These are phyloP conservation scores for Galaxias olidus DNA, from an alignment of 2,797 vertebrate species.

Conservation along the genomic window DNA sequence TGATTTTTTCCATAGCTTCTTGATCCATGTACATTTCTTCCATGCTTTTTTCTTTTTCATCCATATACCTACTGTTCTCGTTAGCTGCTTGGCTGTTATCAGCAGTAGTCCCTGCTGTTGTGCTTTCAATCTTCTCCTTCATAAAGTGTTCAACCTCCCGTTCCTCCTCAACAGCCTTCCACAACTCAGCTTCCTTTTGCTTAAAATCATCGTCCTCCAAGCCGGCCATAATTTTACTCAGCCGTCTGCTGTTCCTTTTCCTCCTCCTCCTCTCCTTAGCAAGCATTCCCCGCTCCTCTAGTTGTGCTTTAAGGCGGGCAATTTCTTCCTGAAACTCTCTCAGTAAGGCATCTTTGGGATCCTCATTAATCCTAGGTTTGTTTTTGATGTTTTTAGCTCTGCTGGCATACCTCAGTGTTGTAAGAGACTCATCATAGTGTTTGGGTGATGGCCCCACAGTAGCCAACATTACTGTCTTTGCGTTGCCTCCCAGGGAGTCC, in stretches of 20 bases:
- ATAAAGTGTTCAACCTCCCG: slow-evolving; percentile 79
- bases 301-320: slow-evolving; percentile 87
- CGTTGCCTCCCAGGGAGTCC: slow-evolving; percentile 94
- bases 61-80: slow-evolving; percentile 84
- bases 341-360: slow-evolving; percentile 94
- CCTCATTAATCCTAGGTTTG: slow-evolving; percentile 94
- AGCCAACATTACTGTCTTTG: slow-evolving; percentile 96
- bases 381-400: slow-evolving; percentile 98
- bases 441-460: slow-evolving; percentile 88
- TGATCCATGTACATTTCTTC: slow-evolving; percentile 89
- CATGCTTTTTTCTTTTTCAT: slow-evolving; percentile 88
- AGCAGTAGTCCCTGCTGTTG: slow-evolving; percentile 79
- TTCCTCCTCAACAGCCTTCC: slow-evolving; percentile 76
- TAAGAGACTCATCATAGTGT: slow-evolving; percentile 89
- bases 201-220: slow-evolving; percentile 71
- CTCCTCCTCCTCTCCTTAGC: slow-evolving; percentile 86
- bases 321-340: slow-evolving; percentile 97
- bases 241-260: slow-evolving; percentile 82
- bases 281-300: slow-evolving; percentile 90
- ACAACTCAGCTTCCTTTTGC: slow-evolving; percentile 72
- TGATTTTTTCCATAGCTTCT: slow-evolving; percentile 88
- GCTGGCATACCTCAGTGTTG: slow-evolving; percentile 92
- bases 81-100: slow-evolving; percentile 80
- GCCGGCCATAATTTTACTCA: slow-evolving; percentile 77
- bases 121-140: slow-evolving; percentile 78